These are phyloP conservation scores for Paedocypris micromegethes DNA, from an alignment of 2,797 vertebrate genomes.

Conservation along the genomic window DNA sequence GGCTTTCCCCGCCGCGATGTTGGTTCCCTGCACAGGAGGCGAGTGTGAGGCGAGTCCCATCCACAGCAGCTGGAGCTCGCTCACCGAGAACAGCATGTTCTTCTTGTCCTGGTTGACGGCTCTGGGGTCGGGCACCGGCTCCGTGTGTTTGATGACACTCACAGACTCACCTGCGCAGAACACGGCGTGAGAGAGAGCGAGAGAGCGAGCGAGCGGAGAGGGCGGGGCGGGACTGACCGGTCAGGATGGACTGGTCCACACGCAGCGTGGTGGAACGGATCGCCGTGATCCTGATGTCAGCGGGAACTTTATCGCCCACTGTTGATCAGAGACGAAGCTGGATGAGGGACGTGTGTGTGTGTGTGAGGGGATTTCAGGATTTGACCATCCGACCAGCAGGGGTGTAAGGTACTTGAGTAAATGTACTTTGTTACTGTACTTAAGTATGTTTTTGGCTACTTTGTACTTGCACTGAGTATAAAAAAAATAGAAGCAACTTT, in stretches of 20 bases:
- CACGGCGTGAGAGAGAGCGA: too few relatives aligned
- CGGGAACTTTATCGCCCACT: constrained; percentile 81
- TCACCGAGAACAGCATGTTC: constrained; percentile 97
- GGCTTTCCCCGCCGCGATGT: constrained; percentile 89
- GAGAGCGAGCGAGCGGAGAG: too few relatives aligned
- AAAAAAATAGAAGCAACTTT: too few relatives aligned
- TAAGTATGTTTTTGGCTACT: too few relatives aligned
- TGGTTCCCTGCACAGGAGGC: constrained; percentile 76
- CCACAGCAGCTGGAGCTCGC: constrained; percentile 33
- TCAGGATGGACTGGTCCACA: constrained; percentile 80
- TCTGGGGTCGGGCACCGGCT: constrained; percentile 80
- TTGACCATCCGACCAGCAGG: too few relatives aligned
- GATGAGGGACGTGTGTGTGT: constrained; percentile 23
- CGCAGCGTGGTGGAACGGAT: constrained; percentile 79
- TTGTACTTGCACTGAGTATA: too few relatives aligned
- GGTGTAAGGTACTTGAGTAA: too few relatives aligned
- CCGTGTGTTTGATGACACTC: constrained; percentile 94
- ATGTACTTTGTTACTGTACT: too few relatives aligned
- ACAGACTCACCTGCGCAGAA: constrained; percentile 82
- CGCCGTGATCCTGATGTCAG: constrained; percentile 73
- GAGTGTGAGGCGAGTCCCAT: too few relatives aligned
- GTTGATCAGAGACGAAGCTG: constrained; percentile 2
- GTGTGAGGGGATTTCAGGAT: too few relatives aligned
- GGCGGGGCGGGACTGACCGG: constrained; percentile 66
- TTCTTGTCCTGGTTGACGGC: constrained; percentile 98